Evolutionary conservation across 2,888 invertebrate species (phyloP).

Genomic region (Apodemia duryi): DNA sequence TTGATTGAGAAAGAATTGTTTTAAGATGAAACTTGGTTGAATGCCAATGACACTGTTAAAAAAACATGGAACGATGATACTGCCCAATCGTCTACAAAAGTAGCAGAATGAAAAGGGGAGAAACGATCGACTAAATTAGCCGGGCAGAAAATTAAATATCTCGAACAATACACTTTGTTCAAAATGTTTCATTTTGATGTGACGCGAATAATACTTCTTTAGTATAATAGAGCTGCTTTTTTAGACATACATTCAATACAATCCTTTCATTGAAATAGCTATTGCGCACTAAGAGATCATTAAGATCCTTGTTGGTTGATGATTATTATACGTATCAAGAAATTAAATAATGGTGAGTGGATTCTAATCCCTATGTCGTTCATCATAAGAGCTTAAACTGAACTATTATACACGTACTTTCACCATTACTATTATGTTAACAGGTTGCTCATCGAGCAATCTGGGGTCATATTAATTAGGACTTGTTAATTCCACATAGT

Average conservation of each 20-base stretch:
- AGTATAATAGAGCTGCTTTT: no score
- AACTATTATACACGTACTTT: background rate
- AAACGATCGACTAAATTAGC: no score
- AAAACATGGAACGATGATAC: no score
- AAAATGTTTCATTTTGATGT: no score
- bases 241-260: background rate
- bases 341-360: background rate
- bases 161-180: no score
- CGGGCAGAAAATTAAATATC: no score
- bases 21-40: no score
- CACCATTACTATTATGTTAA: conserved; percentile 16
- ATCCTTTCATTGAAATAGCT: background rate
- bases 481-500: conserved; percentile 51
- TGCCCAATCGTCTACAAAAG: no score
- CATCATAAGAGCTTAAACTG: background rate
- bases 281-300: background rate
- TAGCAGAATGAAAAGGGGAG: no score
- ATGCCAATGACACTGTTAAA: no score
- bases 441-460: conserved; percentile 32
- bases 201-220: no score
- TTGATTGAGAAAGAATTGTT: no score
- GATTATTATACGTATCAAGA: background rate
- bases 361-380: background rate
- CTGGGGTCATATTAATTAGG: conserved; percentile 56
- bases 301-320: background rate